Base-by-base conservation (phyloP, 2,888 invertebrate species). In the Odontothrips loti region DNA sequence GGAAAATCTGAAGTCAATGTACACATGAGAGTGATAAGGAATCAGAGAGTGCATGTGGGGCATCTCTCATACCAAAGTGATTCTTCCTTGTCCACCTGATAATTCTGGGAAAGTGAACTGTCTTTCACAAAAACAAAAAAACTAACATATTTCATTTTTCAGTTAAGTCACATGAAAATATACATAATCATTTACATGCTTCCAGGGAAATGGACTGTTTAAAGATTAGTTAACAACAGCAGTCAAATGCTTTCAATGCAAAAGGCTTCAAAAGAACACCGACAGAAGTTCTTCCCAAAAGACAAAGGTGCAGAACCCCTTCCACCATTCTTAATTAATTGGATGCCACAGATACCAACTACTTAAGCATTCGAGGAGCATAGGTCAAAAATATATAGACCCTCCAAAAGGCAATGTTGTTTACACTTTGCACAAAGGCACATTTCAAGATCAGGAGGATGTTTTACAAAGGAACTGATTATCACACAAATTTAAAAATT, bases 101-200 rank as follows among this genome's bases (percentile, higher is more conserved):
- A 43, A 43, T 43, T 43, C 34, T 58, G n/a, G n/a, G 17, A 68
- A 23, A 68, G 23, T 23, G 23, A 75, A 75, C 23, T 27, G 68
- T 75, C 68, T 75, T 75, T 27, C 68, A 75, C 68, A 23, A 75
- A 75, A 75, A 27, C 12, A 23, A 75, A n/a, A 23, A 75, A 75
- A 58, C 58, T 58, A n/a, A n/a, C n/a, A 17, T 17, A 58, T 11
- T 58, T 75, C 68, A 58, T 15, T 58, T 75, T 23, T 27, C 23
- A 75, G 27, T 75, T 75, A 75, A 75, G 68, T 75, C 68, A 75
- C 68, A 75, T 75, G 68, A 75, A 75, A 75, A 75, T 75, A 75
- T 75, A 75, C 68, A 75, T 27, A 27, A 23, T 27, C 68, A 75
- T 75, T 23, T 75, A 27, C 68, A 75, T 27, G 68, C 23, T 75